These are phyloP conservation scores for Hololepta plana DNA, from an alignment of 2,888 invertebrate genomes.

Conservation along the genomic window DNA sequence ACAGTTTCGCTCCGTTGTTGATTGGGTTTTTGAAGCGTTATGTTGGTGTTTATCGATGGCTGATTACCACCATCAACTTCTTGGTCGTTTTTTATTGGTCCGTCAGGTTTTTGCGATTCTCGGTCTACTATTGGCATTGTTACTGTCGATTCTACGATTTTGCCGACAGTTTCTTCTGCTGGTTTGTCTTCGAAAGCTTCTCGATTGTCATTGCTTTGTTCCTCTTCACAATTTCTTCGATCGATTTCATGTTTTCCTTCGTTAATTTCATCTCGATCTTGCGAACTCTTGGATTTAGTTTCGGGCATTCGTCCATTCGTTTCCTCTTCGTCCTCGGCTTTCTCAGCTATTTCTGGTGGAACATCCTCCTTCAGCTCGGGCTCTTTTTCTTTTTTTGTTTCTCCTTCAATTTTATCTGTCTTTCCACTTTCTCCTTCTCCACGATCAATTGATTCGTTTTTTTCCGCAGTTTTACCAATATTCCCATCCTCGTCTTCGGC, in stretches of 20 bases:
- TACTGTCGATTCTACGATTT: no score
- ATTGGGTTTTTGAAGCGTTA: constrained; percentile 6
- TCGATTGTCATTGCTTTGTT: no score
- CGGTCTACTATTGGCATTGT: no score
- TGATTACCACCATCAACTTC: no score
- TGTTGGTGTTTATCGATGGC: no score
- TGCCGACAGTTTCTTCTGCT: no score
- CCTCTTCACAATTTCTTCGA: no score
- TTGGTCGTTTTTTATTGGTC: no score
- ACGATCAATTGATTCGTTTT: constrained; percentile 8
- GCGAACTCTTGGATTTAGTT: not conserved
- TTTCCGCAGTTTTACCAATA: constrained; percentile 5
- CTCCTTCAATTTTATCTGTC: constrained; percentile 7
- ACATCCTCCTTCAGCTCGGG: constrained; percentile 7
- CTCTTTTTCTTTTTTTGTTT: constrained; percentile 6
- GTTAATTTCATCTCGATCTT: constrained; percentile 1
- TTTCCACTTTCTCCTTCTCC: constrained; percentile 6
- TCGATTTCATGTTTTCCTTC: constrained; percentile 6
- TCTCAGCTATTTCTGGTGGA: constrained; percentile 6
- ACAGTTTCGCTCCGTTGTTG: constrained; percentile 3
- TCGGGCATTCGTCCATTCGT: constrained; percentile 1
- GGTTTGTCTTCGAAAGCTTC: no score
- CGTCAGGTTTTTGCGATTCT: no score
- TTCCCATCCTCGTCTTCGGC: constrained; percentile 7
- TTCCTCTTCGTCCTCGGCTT: constrained; percentile 4